Evolutionary conservation across 2,888 invertebrate species (phyloP).

Genomic region (Apocheima hispidaria): DNA sequence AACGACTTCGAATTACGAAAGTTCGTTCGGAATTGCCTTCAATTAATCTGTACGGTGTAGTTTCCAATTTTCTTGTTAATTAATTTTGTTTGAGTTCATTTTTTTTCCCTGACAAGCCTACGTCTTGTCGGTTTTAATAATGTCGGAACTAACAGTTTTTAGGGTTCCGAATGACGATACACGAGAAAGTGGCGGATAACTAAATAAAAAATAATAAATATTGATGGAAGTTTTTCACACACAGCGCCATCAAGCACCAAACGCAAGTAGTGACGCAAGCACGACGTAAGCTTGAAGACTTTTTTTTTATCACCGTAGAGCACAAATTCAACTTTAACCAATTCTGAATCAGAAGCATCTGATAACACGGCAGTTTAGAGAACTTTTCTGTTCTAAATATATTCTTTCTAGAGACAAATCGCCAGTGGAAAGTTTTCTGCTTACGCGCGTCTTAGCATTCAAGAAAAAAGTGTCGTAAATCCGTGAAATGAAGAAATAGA

Average conservation of each 20-base stretch:
- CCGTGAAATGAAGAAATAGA: constrained; percentile 11
- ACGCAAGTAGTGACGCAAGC: too few relatives aligned
- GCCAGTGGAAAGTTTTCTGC: constrained; percentile 26
- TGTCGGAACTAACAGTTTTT: too few relatives aligned
- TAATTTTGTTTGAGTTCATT: constrained; percentile 9
- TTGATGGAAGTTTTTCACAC: too few relatives aligned
- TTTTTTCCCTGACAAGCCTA: too few relatives aligned
- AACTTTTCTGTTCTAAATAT: constrained; percentile 20
- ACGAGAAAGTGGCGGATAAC: too few relatives aligned
- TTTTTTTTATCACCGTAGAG: too few relatives aligned
- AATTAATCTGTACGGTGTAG: constrained; percentile 45
- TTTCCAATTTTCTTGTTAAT: constrained; percentile 31
- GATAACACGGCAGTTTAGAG: constrained; percentile 5
- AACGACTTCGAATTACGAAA: constrained; percentile 53
- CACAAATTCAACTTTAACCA: too few relatives aligned
- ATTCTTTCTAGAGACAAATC: constrained; percentile 23
- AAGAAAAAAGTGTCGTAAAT: constrained; percentile 22
- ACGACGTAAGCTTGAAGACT: too few relatives aligned
- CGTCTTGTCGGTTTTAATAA: too few relatives aligned
- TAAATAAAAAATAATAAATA: too few relatives aligned
- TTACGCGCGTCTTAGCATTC: constrained; percentile 16
- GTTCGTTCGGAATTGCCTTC: constrained; percentile 47
- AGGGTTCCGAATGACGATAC: too few relatives aligned
- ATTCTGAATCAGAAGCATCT: constrained; percentile 8
- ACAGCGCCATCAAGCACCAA: too few relatives aligned